Evolutionary conservation across 1,140 invertebrate genomes (phyloP), one percentile per base, ranked within the genome.

Genomic region (Colletes latitarsis): DNA sequence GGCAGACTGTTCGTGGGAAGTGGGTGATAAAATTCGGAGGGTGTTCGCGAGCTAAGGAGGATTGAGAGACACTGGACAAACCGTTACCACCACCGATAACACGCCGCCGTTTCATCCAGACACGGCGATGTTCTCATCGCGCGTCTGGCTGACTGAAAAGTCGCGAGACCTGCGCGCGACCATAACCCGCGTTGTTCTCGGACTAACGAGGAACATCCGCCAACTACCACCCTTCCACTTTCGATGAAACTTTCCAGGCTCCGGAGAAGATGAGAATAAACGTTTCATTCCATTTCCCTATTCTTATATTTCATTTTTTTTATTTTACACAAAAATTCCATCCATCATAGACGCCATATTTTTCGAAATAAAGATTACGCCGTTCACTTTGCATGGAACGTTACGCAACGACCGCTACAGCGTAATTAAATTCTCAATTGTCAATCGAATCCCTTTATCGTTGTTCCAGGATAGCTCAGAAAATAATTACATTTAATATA

Each of bases 71-170:
- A 8, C 43, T 46, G 43, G 6, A 6, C 43, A 6, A 46, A 46
- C 49, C 60, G 39, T n/a, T 10, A 62, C 58, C 58, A 62, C 4
- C 19, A 5, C 21, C 58, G 63, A 70, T 81, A 55, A 30, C 60
- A 64, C 57, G 30, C 62, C 57, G 30, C 62, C 55, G 39, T 19
- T 15, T 1, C 55, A 15, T 6, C 67, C 58, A 71, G 49, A 63
- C 57, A 39, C 21, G 39, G 21, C 21, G 30, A 5, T 8, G 17
- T 49, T 81, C 19, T 41, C 57, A 43, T 43, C 60, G 62, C 53
- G 73, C 9, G 39, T 75, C 15, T 76, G 39, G 39, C 4, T 14
- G 49, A 41, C 3, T 43, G 73, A 57, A 57, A 43, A 67, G 43
- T 66, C 49, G 3, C 6, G 21, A 12, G 21, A n/a, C 15, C 17